These are phyloP conservation scores for Electrona antarctica DNA, from an alignment of 2,113 vertebrate genomes.

Conservation along the genomic window DNA sequence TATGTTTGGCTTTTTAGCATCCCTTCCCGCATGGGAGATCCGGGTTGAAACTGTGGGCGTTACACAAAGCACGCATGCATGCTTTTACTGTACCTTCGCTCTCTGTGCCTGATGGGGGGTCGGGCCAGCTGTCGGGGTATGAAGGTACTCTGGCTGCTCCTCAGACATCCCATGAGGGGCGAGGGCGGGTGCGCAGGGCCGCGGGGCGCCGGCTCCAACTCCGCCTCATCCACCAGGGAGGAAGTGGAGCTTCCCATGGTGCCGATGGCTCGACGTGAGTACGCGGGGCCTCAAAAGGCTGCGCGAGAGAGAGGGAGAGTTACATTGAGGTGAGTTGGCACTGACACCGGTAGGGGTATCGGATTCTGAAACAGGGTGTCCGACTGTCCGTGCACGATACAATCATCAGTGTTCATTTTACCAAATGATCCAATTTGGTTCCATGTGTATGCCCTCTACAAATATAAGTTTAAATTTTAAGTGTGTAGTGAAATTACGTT, in stretches of 20 bases:
- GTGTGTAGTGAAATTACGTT: too few species aligned
- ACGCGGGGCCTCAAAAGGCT: neutral
- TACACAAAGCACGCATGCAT: too few species aligned
- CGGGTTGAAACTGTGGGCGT: too few species aligned
- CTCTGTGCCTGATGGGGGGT: slow-evolving; percentile 46
- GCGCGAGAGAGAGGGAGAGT: neutral
- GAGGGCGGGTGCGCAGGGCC: slow-evolving; percentile 50
- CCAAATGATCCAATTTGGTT: too few species aligned
- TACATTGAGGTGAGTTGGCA: too few species aligned
- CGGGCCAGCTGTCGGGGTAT: slow-evolving; percentile 56
- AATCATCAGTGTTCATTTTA: too few species aligned
- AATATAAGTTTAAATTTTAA: too few species aligned
- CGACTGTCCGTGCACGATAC: too few species aligned
- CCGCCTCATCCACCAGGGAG: slow-evolving; percentile 44
- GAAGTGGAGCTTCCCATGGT: slow-evolving; percentile 65
- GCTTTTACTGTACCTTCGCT: slow-evolving; percentile 54
- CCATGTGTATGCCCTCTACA: too few species aligned
- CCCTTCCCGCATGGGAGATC: too few species aligned
- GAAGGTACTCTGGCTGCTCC: slow-evolving; percentile 67
- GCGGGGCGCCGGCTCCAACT: slow-evolving; percentile 5
- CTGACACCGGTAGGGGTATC: neutral
- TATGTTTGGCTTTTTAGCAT: too few species aligned
- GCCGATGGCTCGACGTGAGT: slow-evolving; percentile 28
- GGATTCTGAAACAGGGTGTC: neutral
- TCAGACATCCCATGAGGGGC: slow-evolving; percentile 62